Base-by-base conservation (phyloP, 2,888 invertebrate genomes). In the Formica aserva region DNA sequence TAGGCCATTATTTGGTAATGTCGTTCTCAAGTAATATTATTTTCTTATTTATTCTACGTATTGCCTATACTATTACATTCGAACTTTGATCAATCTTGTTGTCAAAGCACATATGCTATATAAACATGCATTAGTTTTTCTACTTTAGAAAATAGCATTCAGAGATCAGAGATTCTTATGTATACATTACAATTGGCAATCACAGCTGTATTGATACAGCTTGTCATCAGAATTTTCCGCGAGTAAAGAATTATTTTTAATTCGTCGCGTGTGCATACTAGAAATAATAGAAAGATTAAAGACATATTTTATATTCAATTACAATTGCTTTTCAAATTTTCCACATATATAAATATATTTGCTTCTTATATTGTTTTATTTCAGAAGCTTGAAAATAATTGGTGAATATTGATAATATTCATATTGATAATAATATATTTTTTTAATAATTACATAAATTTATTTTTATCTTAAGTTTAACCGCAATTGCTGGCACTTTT, bases 181-280 rank as follows among this genome's bases (percentile, higher is more conserved):
- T 26, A 15, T 38, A 48, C 15, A 26, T 38, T 26, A 55, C 2
- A 45, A 76, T 35, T 48, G 22, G 66, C 6, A 65, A 76, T 11
- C 32, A 76, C 48, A 76, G 75, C 66, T 65, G 75, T 76, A 65
- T 65, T 76, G 75, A 76, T 48, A 26, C 32, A 76, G 22, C 48
- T 76, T 35, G 66, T 18, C 32, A 11, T 8, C 9, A 8, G 32
- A 11, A 22, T n/a, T 11, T 32, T 41, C 11, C 29, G 11, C 29
- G 41, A 60, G n/a, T 13, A 18, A 41, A 29, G 41, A 74, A 60
- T 60, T 18, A 35, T 29, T 26, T 60, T 26, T 15, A 29, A 65
- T 48, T 48, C 26, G 26, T 26, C 26, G 6, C 11, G 35, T 22
- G 66, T 5, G 35, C 35, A 5, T 35, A 6, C 0, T 35, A 35